Base-by-base conservation (phyloP, 2,113 vertebrate genomes). In the Petroica traversi region DNA sequence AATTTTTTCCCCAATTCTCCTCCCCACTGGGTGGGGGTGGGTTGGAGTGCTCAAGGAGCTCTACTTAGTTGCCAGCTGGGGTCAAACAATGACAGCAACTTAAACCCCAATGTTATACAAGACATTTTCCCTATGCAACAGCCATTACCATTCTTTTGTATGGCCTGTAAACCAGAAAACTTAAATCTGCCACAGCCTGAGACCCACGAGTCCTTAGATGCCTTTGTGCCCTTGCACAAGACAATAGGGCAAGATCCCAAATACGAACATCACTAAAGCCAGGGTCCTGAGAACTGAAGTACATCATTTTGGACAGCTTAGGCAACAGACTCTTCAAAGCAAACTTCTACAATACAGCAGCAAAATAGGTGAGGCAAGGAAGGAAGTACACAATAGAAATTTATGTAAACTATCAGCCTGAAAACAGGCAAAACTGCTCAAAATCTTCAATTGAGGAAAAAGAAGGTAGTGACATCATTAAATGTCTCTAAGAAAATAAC, bases 11-110 rank as follows among this genome's bases (percentile, higher is more conserved):
- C 28, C 20, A 46, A 1, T 59, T 74, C 77, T 67, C 34, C 8
- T 55, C 11, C 45, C 40, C 29, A 31, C n/a, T 26, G 25, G 54
- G 28, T 0, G 0, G 12, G 11, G 11, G 25, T n/a, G n/a, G 14
- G 6, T 34, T 18, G 5, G 29, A 40, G 40, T 25, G 46, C 11
- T 2, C 19, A 61, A 68, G 46, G 19, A 11, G 33, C 59, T 66
- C 43, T 59, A n/a, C 7, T 75, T 46, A 54, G 31, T 26, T 68
- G 34, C 40, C 31, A 68, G 25, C 34, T 36, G 34, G 12, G 54
- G 14, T 31, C 38, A 62, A 89, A 48, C 20, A 12, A 46, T 6
- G 14, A 46, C 69, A 68, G 45, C 5, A 85, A 52, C 25, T 59
- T 29, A 63, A 59, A 68, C 7, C 20, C 38, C 28, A 14, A 51